Evolutionary conservation across 2,797 vertebrate genomes (phyloP), one percentile per base, ranked within the genome.

Genomic region (Acipenser transmontanus): DNA sequence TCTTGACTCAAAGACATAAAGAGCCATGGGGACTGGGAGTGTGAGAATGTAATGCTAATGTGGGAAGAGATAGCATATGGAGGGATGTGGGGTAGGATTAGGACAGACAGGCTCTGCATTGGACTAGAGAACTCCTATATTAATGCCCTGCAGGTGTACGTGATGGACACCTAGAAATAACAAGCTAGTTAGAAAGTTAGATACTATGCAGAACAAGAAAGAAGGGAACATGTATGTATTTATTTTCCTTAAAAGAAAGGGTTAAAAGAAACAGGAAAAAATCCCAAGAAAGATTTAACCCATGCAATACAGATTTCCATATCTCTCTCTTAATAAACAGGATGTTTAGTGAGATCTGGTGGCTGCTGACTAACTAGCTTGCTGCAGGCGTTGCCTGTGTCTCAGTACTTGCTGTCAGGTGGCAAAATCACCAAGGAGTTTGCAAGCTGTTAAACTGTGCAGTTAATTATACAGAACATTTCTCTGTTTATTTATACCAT

Each of bases 391-490:
- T 84, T 71, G 76, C 85, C 79, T 72, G 63, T 76, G 69, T 84
- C 85, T 82, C 68, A 50, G 72, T 77, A 74, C 76, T 69, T 82
- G 72, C 85, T 82, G 81, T 86, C 78, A 89, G 88, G 87, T 89
- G 86, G 84, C 80, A 76, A 71, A 83, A 89, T 84, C 89, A 87
- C 83, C 74, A 77, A 78, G 78, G 84, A 91, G 80, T 70, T 75
- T 50, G 71, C 84, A 89, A 93, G 88, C 87, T 91, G 87, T 82
- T 87, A 76, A 80, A 82, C 71, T 81, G 83, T 82, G 79, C 70
- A 66, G 48, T 83, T 61, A 48, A 48, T 64, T 11, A 9, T 50
- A 59, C 50, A 20, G 56, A 50, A 47, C 14, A 49, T 4, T 49
- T 54, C 12, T 10, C 47, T 52, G 66, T 61, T 48, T n/a, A 49